These are phyloP conservation scores for Alviniconcha marisindica DNA, from an alignment of 1,140 invertebrate species.

Conservation along the genomic window DNA sequence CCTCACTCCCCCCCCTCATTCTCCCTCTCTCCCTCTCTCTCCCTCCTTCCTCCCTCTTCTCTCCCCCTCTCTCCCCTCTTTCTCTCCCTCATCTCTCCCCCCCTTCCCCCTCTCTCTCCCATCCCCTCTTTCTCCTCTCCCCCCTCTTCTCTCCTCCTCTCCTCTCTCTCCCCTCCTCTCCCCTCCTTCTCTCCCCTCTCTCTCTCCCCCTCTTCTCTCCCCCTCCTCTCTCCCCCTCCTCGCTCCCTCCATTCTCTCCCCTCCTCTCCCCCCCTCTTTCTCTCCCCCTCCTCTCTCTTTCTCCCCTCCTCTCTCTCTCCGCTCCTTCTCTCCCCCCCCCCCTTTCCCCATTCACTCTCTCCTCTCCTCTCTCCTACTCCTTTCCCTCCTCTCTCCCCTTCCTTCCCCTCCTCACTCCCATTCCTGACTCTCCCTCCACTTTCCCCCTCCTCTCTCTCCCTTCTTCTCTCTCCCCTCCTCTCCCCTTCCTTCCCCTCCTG, in stretches of 20 bases:
- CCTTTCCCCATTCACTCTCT: neutral
- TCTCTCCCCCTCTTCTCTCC: neutral
- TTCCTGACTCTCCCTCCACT: too few species aligned
- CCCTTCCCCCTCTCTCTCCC: neutral
- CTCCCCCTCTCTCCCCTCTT: neutral
- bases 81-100: neutral
- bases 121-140: neutral
- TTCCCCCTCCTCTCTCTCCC: too few species aligned
- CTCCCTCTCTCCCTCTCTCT: conserved; percentile 31
- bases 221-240: neutral
- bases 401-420: too few species aligned
- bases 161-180: conserved; percentile 12
- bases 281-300: neutral
- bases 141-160: conserved; percentile 24
- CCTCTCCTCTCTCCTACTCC: neutral
- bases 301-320: neutral
- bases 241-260: neutral
- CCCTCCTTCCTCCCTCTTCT: neutral
- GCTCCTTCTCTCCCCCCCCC: neutral
- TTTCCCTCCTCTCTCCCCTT: too few species aligned
- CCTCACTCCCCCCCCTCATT: neutral
- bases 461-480: too few species aligned
- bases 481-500: too few species aligned
- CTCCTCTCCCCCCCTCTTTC: neutral
- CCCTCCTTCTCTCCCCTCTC: neutral